Evolutionary conservation across 1,140 invertebrate species (phyloP).

Genomic region (Drosophila tropicalis): DNA sequence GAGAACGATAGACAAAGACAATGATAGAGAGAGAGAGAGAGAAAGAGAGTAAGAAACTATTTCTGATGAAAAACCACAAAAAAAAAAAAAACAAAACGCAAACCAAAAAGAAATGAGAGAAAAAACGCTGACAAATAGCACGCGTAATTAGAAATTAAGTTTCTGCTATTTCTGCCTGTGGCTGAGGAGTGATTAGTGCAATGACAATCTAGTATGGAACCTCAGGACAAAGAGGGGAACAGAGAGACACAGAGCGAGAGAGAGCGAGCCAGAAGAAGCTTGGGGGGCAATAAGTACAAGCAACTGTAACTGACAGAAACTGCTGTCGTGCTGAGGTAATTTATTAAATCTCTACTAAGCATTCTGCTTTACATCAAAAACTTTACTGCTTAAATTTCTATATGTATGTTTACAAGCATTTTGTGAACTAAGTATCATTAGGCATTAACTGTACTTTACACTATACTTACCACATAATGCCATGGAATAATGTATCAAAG

Average conservation of each 20-base stretch:
- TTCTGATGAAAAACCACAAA: slow-evolving; percentile 20
- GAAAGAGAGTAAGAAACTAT: slow-evolving; percentile 17
- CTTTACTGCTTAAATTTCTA: slow-evolving; percentile 7
- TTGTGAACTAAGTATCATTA: slow-evolving; percentile 2
- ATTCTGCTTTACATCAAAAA: slow-evolving; percentile 13
- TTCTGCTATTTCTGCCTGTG: slow-evolving; percentile 45
- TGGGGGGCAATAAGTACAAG: slow-evolving; percentile 6
- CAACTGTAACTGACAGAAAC: slow-evolving; percentile 56
- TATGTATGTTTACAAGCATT: neutral
- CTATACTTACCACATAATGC: slow-evolving; percentile 4
- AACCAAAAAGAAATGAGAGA: slow-evolving; percentile 24
- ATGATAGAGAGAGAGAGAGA: slow-evolving; percentile 1
- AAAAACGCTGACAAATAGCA: slow-evolving; percentile 74
- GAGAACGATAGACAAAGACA: neutral
- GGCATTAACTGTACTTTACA: neutral
- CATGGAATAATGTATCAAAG: too few relatives aligned
- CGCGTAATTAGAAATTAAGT: slow-evolving; percentile 80
- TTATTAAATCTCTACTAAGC: slow-evolving; percentile 35
- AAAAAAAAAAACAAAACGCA: slow-evolving; percentile 5
- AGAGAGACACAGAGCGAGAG: slow-evolving; percentile 9
- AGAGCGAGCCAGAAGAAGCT: neutral
- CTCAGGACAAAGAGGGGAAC: neutral
- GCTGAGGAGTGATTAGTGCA: slow-evolving; percentile 53
- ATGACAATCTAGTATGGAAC: slow-evolving; percentile 45
- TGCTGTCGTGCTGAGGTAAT: slow-evolving; percentile 58